Percentiles rank a stretch among this genome's conserved stretches.
Conservation (phyloP, 2,888 invertebrate species). For the Pyralis farinalis region DNA sequence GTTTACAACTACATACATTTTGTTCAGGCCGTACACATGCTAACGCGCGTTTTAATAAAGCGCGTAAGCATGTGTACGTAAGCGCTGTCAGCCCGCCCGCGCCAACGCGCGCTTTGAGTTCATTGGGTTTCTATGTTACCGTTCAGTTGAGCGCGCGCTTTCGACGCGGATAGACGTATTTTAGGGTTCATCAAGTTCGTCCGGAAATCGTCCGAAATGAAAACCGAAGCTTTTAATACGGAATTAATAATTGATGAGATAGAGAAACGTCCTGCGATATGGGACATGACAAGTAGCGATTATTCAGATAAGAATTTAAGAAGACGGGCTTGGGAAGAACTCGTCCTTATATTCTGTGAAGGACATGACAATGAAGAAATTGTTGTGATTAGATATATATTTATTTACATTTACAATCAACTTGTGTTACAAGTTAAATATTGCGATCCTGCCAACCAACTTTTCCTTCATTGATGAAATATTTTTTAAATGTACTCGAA, state of each 20-base stretch:
- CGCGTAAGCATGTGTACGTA: too few species aligned
- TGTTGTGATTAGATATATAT: conserved; percentile 9
- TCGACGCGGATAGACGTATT: too few species aligned
- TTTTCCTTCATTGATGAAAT: background rate
- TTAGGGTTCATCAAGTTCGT: too few species aligned
- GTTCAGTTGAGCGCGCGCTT: too few species aligned
- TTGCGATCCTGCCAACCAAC: background rate
- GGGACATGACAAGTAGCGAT: conserved; percentile 15
- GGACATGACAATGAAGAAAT: conserved; percentile 11
- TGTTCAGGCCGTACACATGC: too few species aligned
- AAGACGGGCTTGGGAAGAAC: conserved; percentile 13
- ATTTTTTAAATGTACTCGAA: background rate
- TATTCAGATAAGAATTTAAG: conserved; percentile 15
- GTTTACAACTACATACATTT: too few species aligned
- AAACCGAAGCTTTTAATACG: too few species aligned
- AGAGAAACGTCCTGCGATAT: conserved; percentile 14
- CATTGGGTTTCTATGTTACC: too few species aligned
- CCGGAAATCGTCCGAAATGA: too few species aligned
- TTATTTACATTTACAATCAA: too few species aligned
- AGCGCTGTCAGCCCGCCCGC: too few species aligned
- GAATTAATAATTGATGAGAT: conserved; percentile 18
- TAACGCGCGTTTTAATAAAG: too few species aligned
- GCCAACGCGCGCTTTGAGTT: background rate
- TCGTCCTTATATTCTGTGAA: conserved; percentile 12
- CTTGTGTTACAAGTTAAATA: background rate